Base-by-base conservation (phyloP, 2,888 invertebrate species). In the Andricus quercusramuli region DNA sequence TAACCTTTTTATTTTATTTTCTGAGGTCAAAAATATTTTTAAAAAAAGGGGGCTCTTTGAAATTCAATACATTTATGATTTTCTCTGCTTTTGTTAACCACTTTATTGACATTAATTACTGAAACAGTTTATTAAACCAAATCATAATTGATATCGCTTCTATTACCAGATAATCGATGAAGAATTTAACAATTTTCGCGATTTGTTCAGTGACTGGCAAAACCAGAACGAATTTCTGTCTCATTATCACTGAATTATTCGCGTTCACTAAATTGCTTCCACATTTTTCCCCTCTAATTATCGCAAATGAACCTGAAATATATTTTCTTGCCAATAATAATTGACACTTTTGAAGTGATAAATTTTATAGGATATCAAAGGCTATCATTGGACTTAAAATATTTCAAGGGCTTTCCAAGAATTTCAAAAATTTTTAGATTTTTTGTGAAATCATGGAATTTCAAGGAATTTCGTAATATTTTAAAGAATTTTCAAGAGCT, bases 221-320 rank as follows among this genome's bases (percentile, higher is more conserved):
- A 51, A 47, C 70, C 25, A 1, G 29, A 70, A 47, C 29, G 29
- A 29, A 70, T 70, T 32, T 20, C 70, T 47, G 47, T 51, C 70
- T 70, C 70, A 70, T 70, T 70, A 70, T 70, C 70, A 3, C 29
- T 17, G 15, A 68, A 70, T 70, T 70, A 70, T 51, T 25, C 51
- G 20, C 29, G 17, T 47, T 70, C 51, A 20, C 25, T 47, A 29
- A 9, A 47, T 25, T 51, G 20, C 25, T 47, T 68, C 22, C 15
- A 22, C 15, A 47, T 68, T 51, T 51, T 70, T 29, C 29, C 20
- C 25, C 3, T n/a, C 0, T 70, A 68, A 70, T 70, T 51, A 70
- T 29, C 20, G 29, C 9, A 29, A 29, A 70, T 51, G 47, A 32
- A 9, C 1, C 4, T 11, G 3, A 9, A n/a, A 56, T 56, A n/a